Evolutionary conservation across 2,113 vertebrate species (phyloP).

Genomic region (Scortum barcoo): DNA sequence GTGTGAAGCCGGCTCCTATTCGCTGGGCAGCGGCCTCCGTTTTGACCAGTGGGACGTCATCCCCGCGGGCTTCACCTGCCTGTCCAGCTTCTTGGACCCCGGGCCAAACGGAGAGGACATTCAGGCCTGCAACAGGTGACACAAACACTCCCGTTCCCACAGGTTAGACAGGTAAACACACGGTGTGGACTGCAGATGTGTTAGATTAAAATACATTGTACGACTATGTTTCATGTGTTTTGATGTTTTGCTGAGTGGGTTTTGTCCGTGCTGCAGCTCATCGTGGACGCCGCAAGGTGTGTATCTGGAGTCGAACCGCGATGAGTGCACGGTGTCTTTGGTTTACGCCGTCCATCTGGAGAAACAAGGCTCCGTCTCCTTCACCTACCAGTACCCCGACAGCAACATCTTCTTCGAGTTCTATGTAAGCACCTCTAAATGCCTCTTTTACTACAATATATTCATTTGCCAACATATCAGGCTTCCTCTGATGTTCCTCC

Average conservation of each 20-base stretch:
- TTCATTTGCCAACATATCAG: background rate
- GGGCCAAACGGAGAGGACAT: slow-evolving; percentile 84
- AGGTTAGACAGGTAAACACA: background rate
- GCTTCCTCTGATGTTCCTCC: background rate
- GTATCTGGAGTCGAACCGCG: slow-evolving; percentile 96
- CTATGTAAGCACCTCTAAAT: slow-evolving; percentile 92
- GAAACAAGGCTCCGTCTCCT: slow-evolving; percentile 93
- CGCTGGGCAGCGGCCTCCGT: slow-evolving; percentile 94
- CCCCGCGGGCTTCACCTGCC: slow-evolving; percentile 92
- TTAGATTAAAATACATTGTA: background rate
- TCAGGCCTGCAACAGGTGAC: slow-evolving; percentile 90
- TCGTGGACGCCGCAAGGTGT: slow-evolving; percentile 93
- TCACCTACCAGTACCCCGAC: slow-evolving; percentile 97
- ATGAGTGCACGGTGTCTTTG: slow-evolving; percentile 95
- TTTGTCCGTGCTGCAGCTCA: slow-evolving; percentile 78
- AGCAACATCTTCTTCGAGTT: slow-evolving; percentile 99
- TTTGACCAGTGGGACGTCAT: slow-evolving; percentile 97
- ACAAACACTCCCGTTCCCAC: background rate
- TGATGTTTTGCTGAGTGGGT: slow-evolving; percentile 17
- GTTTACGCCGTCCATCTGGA: slow-evolving; percentile 96
- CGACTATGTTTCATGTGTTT: too few relatives aligned
- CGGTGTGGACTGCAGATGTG: background rate
- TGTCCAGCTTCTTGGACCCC: slow-evolving; percentile 92
- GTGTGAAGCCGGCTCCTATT: slow-evolving; percentile 94
- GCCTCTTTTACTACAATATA: background rate